phyloP scores from a whole-genome alignment of 1,140 invertebrate genomes.

The Paraescarpia echinospica region DNA sequence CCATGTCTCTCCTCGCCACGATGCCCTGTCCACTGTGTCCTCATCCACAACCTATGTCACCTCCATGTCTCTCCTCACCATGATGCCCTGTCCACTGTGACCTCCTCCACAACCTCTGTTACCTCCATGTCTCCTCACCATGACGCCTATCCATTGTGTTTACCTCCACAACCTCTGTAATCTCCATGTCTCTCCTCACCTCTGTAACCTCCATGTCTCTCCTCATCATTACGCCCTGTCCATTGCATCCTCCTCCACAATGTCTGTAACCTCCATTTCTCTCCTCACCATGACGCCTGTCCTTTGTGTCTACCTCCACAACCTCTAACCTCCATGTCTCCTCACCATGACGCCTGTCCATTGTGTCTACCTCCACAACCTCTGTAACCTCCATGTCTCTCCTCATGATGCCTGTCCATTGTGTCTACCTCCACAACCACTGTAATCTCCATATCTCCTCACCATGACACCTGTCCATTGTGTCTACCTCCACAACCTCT shows the following conservation, averaged over 20 bases:
- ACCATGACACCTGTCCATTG: background rate
- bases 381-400: conserved; percentile 1
- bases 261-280: background rate
- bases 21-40: too few relatives aligned
- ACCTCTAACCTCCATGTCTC: too few relatives aligned
- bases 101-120: too few relatives aligned
- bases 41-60: too few relatives aligned
- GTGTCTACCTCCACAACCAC: background rate
- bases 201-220: too few relatives aligned
- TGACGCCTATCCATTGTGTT: conserved; percentile 20
- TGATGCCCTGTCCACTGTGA: too few relatives aligned
- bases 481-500: too few relatives aligned
- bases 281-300: background rate
- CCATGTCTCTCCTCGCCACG: too few relatives aligned
- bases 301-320: background rate
- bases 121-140: background rate
- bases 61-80: too few relatives aligned
- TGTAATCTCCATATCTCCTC: background rate
- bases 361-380: conserved; percentile 2
- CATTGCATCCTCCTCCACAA: background rate
- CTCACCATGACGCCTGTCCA: too few relatives aligned
- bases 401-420: conserved; percentile 3
- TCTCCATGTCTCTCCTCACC: background rate
- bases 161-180: background rate
- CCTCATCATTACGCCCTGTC: background rate